phyloP scores from a whole-genome alignment of 2,888 invertebrate genomes.

The Harmothoe impar region DNA sequence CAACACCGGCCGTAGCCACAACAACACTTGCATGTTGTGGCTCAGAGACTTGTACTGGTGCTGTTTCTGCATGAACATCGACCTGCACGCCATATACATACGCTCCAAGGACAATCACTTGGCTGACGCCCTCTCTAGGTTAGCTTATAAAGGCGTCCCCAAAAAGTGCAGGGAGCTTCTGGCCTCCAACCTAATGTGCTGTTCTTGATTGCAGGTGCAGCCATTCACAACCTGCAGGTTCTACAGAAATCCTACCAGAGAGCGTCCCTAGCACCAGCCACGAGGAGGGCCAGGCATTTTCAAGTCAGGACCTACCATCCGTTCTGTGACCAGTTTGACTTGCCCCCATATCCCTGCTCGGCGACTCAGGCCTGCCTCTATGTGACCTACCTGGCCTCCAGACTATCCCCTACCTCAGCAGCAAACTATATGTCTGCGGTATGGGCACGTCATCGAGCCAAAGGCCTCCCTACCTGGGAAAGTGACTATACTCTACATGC shows the following conservation, averaged over 20 bases:
- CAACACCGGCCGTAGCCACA: not conserved
- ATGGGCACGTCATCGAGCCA: too few relatives aligned
- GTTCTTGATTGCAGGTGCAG: not conserved
- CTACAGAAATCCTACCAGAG: not conserved
- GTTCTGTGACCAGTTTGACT: not conserved
- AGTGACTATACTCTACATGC: too few relatives aligned
- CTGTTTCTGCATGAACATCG: not conserved
- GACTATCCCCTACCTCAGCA: too few relatives aligned
- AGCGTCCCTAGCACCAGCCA: not conserved
- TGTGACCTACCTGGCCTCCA: too few relatives aligned
- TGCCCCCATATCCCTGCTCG: not conserved
- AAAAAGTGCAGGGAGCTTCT: not conserved
- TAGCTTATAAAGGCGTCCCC: not conserved
- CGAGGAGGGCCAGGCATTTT: too few relatives aligned
- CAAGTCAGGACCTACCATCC: not conserved
- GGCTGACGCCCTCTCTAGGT: not conserved
- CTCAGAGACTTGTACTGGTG: constrained; percentile 2
- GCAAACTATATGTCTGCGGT: too few relatives aligned
- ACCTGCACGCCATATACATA: not conserved
- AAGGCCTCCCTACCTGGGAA: too few relatives aligned
- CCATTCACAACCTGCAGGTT: not conserved
- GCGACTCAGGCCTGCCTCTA: not conserved
- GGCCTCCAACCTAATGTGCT: not conserved
- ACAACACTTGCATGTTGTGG: not conserved
- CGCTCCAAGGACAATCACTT: not conserved